Evolutionary conservation across 1,140 invertebrate genomes (phyloP).

Genomic region (Littorina saxatilis): DNA sequence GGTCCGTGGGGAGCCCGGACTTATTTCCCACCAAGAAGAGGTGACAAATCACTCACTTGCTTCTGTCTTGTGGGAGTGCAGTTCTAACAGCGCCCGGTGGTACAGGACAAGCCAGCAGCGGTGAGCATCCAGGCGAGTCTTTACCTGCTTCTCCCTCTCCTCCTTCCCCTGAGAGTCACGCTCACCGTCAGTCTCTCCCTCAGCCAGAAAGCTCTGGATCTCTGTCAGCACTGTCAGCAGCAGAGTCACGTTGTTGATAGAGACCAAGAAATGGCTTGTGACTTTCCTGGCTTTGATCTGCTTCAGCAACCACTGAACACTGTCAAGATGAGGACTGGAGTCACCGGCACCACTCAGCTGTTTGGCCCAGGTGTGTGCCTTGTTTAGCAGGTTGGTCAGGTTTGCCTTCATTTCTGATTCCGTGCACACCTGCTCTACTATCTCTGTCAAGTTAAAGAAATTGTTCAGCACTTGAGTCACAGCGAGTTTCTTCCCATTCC

Average conservation of each 20-base stretch:
- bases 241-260: background rate
- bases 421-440: background rate
- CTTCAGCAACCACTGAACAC: background rate
- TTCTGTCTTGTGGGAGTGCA: background rate
- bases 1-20: too few relatives aligned
- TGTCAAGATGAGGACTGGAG: background rate
- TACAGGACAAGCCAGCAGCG: background rate
- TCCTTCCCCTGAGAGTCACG: too few relatives aligned
- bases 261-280: background rate
- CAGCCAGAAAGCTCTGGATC: conserved; percentile 2
- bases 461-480: background rate
- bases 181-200: background rate
- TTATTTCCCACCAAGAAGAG: too few relatives aligned
- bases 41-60: background rate
- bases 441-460: background rate
- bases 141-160: background rate
- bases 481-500: too few relatives aligned
- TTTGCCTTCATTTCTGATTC: background rate
- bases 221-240: background rate
- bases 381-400: background rate
- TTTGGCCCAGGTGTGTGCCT: background rate
- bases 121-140: conserved; percentile 26
- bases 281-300: conserved; percentile 2
- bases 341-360: background rate
- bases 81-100: conserved; percentile 7